Evolutionary conservation across 2,797 vertebrate genomes (phyloP).

Genomic region (Coendou prehensilis): DNA sequence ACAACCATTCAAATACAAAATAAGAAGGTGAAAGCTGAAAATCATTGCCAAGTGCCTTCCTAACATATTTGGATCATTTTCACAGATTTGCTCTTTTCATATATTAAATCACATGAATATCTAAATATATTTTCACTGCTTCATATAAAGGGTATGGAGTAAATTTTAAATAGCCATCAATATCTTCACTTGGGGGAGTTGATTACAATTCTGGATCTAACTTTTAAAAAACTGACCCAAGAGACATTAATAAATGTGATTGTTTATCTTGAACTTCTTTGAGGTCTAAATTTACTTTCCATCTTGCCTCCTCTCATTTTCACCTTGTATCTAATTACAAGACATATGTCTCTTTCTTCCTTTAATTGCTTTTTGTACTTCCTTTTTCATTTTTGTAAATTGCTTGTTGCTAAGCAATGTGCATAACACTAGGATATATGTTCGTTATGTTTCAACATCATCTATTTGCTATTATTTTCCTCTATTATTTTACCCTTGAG

Average conservation of each 20-base stretch:
- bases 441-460: conserved; percentile 78
- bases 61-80: conserved; percentile 62
- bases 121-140: conserved; percentile 52
- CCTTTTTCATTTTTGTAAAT: conserved; percentile 78
- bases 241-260: conserved; percentile 64
- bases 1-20: conserved; percentile 64
- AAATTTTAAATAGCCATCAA: conserved; percentile 57
- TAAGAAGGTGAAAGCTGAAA: conserved; percentile 55
- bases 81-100: conserved; percentile 60
- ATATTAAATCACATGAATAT: conserved; percentile 63
- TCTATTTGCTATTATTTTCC: conserved; percentile 73
- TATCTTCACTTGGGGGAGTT: conserved; percentile 45
- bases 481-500: conserved; percentile 69
- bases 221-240: conserved; percentile 50
- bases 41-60: conserved; percentile 44
- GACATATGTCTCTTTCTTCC: conserved; percentile 76
- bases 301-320: conserved; percentile 77
- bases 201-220: conserved; percentile 68
- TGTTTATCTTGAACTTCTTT: conserved; percentile 76
- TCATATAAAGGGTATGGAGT: not conserved
- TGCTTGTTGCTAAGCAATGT: conserved; percentile 88
- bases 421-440: conserved; percentile 82
- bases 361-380: conserved; percentile 87
- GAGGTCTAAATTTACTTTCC: conserved; percentile 69
- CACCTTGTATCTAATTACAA: conserved; percentile 73